Base-by-base conservation (phyloP, 2,888 invertebrate species). In the Blastobasis lacticolella region DNA sequence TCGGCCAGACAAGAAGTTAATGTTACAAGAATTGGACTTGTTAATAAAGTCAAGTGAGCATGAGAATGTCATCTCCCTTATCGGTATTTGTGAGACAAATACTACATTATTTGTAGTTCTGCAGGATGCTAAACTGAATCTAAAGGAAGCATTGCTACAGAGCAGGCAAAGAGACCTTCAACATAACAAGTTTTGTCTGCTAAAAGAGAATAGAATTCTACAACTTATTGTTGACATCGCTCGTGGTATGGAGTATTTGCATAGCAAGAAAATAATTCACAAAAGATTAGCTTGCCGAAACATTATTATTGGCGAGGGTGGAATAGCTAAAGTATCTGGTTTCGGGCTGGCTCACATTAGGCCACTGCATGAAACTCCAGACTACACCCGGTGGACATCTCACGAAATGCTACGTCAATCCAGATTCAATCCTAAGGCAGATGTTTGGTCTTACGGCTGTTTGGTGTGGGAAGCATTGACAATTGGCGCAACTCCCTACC, bases 371-470 rank as follows among this genome's bases (percentile, higher is more conserved):
- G 90, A 93, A 69, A 91, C 92, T 47, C 90, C 93, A 1, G 95
- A 95, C 67, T 92, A 93, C 61, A 91, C 92, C 0, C 85, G 96
- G 45, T 96, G 95, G 95, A 92, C 92, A 6, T 92, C 96, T 0
- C 91, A 93, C 37, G 96, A 96, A 75, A 92, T 93, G 64, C 85
- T 95, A 57, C 90, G 91, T 38, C 91, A 92, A 63, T 92, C 91
- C 49, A 90, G 92, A 48, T 92, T 90, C 60, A 91, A 92, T n/a
- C 81, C 88, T 5, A 92, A 94, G 65, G 93, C 94, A 51, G 95
- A 95, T 67, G 90, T 95, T 5, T 96, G 96, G 96, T 93, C 95
- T 0, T 95, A 92, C 74, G 95, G 94, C 0, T 92, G 94, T 54
- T 73, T 95, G 8, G 81, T 95, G 56, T 96, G 96, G 96, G 96